Conservation (phyloP, 2,797 vertebrate species). For the Coreius guichenoti region DNA sequence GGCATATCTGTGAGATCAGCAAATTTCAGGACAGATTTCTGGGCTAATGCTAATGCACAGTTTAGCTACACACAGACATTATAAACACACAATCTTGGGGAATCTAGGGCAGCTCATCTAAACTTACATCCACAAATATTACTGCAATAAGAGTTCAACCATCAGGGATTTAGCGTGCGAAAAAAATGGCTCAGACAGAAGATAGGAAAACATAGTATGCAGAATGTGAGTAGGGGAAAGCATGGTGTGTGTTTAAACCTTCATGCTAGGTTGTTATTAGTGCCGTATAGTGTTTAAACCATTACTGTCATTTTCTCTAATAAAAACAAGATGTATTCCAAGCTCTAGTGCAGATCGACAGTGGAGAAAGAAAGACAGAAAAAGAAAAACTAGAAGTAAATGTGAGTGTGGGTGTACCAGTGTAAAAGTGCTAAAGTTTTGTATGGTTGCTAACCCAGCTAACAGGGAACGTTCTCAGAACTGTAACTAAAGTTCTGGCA, state of each 20-base stretch:
- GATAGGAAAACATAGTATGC: background rate
- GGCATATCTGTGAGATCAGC: background rate
- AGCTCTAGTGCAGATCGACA: background rate
- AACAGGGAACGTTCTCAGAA: background rate
- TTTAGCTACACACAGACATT: background rate
- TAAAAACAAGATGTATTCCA: background rate
- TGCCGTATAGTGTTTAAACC: background rate
- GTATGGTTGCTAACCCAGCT: background rate
- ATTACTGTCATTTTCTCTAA: constrained; percentile 23
- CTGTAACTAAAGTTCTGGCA: background rate
- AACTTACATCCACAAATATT: constrained; percentile 29
- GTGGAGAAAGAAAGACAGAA: background rate
- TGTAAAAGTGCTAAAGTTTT: background rate
- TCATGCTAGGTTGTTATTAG: constrained; percentile 8
- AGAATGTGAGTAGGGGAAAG: background rate
- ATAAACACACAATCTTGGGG: background rate
- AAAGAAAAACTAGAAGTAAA: background rate
- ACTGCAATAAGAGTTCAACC: background rate
- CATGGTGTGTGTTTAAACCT: background rate
- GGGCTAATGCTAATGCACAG: background rate
- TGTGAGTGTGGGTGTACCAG: background rate
- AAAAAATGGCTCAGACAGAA: background rate
- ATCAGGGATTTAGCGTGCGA: background rate
- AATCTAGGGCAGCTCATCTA: constrained; percentile 27
- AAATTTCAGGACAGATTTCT: background rate